A percentile compares a stretch with the other conserved stretches of the same genome.
Evolutionary conservation across 2,888 invertebrate genomes (phyloP).

Genomic region (Dugesia japonica): DNA sequence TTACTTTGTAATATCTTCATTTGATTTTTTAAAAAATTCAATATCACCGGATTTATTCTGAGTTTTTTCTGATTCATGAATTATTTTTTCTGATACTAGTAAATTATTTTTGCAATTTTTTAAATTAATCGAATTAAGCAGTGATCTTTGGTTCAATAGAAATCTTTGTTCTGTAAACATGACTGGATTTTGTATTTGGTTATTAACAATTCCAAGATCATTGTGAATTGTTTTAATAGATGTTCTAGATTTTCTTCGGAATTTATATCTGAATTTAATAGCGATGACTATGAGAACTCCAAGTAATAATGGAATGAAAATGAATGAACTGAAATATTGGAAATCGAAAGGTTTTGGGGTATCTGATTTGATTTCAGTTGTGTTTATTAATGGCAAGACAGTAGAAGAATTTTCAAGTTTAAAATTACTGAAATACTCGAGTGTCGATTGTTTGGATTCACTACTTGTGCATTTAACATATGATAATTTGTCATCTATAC

Average conservation of each 20-base stretch:
- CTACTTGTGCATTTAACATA: background rate
- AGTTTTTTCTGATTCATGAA: background rate
- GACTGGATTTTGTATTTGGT: background rate
- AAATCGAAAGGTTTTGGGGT: background rate
- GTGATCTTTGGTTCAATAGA: background rate
- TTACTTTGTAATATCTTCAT: background rate
- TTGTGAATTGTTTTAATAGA: background rate
- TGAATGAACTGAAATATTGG: background rate
- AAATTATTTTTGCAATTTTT: background rate
- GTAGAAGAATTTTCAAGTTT: background rate
- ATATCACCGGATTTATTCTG: background rate
- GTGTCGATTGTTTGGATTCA: background rate
- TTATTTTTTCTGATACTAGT: no score
- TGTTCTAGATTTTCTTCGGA: background rate
- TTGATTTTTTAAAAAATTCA: background rate
- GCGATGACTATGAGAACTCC: background rate
- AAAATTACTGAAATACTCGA: background rate
- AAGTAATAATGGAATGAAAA: background rate
- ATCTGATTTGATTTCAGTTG: background rate
- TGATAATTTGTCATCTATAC: background rate
- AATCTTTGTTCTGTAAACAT: background rate
- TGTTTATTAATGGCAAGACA: background rate
- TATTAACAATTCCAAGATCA: background rate
- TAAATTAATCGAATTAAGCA: background rate
- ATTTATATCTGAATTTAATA: background rate